Evolutionary conservation across 2,113 vertebrate genomes (phyloP).

Genomic region (Chiloscyllium plagiosum): DNA sequence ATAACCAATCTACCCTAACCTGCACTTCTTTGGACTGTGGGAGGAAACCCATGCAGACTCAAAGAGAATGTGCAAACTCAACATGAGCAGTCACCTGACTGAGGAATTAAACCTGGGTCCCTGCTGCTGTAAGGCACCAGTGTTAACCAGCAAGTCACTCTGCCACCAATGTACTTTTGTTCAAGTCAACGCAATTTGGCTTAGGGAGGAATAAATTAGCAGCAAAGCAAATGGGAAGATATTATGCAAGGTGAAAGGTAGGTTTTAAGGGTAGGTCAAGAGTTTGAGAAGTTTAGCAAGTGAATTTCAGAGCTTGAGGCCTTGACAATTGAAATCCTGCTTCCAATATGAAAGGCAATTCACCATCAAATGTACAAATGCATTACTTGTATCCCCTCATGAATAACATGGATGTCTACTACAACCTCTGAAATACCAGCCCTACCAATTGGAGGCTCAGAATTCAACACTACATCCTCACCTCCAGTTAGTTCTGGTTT

Average conservation of each 20-base stretch:
- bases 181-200: too few species aligned
- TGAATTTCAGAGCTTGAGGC: neutral
- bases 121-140: too few species aligned
- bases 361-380: neutral
- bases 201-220: neutral
- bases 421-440: neutral
- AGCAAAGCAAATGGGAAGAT: neutral
- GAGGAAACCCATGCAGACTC: too few species aligned
- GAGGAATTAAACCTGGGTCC: too few species aligned
- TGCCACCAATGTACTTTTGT: too few species aligned
- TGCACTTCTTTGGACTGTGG: too few species aligned
- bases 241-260: neutral
- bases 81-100: too few species aligned
- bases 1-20: too few species aligned
- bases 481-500: neutral
- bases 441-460: neutral
- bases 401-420: neutral
- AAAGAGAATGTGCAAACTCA: too few species aligned
- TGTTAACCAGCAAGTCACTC: too few species aligned
- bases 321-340: neutral
- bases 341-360: neutral
- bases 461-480: neutral
- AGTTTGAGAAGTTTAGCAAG: neutral
- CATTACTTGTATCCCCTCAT: too few species aligned
- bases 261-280: neutral